Evolutionary conservation across 1,140 invertebrate genomes (phyloP).

Genomic region (Holcopasites calliopsidis): DNA sequence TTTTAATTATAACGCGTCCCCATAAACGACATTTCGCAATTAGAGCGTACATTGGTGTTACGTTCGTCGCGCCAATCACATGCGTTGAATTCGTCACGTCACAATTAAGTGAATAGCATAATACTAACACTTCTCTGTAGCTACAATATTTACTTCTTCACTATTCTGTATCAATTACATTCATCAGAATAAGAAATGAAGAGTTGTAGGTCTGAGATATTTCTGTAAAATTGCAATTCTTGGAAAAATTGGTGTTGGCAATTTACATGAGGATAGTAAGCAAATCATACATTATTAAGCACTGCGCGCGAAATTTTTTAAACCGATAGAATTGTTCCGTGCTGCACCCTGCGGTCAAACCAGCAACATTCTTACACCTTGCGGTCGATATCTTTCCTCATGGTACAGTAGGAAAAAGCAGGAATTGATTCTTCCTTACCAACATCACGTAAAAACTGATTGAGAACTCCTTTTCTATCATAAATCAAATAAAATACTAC

Average conservation of each 20-base stretch:
- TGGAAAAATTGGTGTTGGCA: no score
- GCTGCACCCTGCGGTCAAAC: no score
- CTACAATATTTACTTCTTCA: no score
- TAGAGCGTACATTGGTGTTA: background rate
- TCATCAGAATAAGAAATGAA: no score
- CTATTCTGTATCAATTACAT: no score
- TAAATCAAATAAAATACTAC: background rate
- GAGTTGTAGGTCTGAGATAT: no score
- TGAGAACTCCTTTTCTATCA: background rate
- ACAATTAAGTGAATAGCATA: background rate
- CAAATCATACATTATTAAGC: background rate
- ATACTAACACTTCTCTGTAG: background rate
- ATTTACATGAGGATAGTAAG: background rate
- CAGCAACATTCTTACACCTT: no score
- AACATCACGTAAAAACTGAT: background rate
- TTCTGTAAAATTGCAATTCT: no score
- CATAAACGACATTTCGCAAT: background rate
- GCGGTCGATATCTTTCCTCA: background rate
- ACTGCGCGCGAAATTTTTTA: background rate
- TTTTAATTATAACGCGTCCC: background rate
- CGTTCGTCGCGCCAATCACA: background rate
- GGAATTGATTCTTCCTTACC: conserved; percentile 38
- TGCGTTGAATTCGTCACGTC: background rate
- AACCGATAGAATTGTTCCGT: background rate
- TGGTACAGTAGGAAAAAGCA: background rate